phyloP scores from a whole-genome alignment of 2,888 invertebrate species.

The Odontothrips loti region DNA sequence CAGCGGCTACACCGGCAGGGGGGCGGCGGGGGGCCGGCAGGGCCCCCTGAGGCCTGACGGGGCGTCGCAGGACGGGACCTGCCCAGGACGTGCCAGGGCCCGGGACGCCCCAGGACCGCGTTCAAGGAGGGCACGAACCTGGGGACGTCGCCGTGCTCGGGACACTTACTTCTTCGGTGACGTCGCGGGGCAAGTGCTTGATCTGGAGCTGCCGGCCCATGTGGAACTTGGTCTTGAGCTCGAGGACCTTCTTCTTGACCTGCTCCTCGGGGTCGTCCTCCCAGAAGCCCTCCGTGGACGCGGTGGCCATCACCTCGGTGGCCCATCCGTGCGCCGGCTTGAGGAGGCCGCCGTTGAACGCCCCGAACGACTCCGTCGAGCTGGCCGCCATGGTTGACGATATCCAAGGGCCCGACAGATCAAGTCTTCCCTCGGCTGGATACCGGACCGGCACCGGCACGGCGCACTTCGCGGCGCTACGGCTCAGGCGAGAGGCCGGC shows the following conservation, averaged over 20 bases:
- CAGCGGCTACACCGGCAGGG: not conserved
- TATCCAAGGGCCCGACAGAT: not conserved
- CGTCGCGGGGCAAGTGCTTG: constrained; percentile 47
- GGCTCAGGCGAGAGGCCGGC: constrained; percentile 25
- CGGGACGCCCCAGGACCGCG: too few relatives aligned
- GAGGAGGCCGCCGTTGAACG: constrained; percentile 39
- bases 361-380: constrained; percentile 44
- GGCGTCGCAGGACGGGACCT: too few relatives aligned
- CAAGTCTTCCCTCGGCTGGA: too few relatives aligned
- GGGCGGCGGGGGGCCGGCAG: not conserved
- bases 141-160: not conserved
- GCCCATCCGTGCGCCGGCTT: constrained; percentile 39
- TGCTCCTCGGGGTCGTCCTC: constrained; percentile 44
- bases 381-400: constrained; percentile 42
- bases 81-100: too few relatives aligned
- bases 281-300: constrained; percentile 45
- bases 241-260: constrained; percentile 44
- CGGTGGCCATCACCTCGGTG: constrained; percentile 43
- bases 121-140: too few relatives aligned
- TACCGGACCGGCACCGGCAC: too few relatives aligned
- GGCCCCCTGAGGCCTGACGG: not conserved
- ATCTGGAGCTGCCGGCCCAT: constrained; percentile 46
- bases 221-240: constrained; percentile 46
- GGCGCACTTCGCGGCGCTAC: constrained; percentile 34
- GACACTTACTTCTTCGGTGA: constrained; percentile 46